phyloP scores from a whole-genome alignment of 1,140 invertebrate genomes.

The Meloidogyne hapla region DNA sequence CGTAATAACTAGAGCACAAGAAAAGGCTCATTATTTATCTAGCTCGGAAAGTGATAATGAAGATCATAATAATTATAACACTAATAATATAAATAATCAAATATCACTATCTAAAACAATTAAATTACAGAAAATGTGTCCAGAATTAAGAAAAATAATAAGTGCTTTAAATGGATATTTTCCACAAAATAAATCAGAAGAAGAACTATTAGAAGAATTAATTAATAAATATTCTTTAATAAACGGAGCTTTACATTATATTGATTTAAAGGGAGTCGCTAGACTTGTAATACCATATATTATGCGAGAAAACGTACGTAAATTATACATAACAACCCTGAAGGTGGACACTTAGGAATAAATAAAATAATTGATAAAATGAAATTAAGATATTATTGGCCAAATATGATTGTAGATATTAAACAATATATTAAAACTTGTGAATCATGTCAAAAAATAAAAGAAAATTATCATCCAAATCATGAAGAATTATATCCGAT shows the following conservation, averaged over 20 bases:
- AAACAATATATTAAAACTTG: neutral
- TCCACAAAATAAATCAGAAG: neutral
- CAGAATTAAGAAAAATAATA: neutral
- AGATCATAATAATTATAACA: neutral
- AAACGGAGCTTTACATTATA: neutral
- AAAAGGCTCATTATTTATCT: neutral
- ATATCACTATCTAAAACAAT: neutral
- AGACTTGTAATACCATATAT: neutral
- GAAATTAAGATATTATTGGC: neutral
- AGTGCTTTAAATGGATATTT: neutral
- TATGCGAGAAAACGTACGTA: neutral
- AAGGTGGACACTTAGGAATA: neutral
- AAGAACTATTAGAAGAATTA: neutral
- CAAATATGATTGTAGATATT: neutral
- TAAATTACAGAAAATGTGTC: conserved; percentile 1
- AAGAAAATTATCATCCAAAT: neutral
- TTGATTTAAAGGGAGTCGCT: neutral
- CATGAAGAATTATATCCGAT: neutral
- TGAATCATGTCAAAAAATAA: neutral
- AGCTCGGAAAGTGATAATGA: neutral
- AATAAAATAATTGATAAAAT: neutral
- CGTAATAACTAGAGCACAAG: neutral
- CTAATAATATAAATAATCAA: neutral
- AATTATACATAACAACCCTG: neutral
- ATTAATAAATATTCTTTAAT: neutral